Evolutionary conservation across 2,113 vertebrate genomes (phyloP), one percentile per base, ranked within the genome.

Genomic region (Nerophis ophidion): DNA sequence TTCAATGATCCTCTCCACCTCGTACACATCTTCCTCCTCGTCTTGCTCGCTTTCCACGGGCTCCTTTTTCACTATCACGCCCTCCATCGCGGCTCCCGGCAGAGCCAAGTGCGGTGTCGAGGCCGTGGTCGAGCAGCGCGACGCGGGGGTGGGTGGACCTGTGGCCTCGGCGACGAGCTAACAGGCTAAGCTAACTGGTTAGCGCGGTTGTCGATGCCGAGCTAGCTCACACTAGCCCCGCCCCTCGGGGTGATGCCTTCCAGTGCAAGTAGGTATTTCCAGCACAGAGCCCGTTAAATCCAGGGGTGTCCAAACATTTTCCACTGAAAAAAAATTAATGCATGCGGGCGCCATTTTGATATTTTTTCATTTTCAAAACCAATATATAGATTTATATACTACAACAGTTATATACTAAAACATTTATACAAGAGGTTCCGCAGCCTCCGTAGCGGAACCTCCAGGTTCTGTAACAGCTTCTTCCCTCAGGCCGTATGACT

Each of bases 1-100:
- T 86, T 98, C 95, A 62, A 98, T 91, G 81, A 98, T 98, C 79
- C 85, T 87, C 84, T 98, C 96, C 92, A 98, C 96, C 76, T 98
- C 95, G 78, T 94, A 98, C 5, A 95, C 93, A 47, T 95, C 92
- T 49, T 93, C 93, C 4, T 86, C 93, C 16, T 91, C 91, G 55
- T 94, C 93, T 34, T 91, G 89, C 5, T 91, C 91, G 63, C 92
- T 90, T 62, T 93, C 87, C 63, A 82, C 80, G 1, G 79, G 82
- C 19, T 91, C 91, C 6, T 79, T 66, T 61, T 77, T 86, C 2
- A 81, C 83, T 0, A 54, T 15, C 57, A 83, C 86, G 26, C 69
- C 50, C 55, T 66, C 81, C 86, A 87, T 87, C 57, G 57, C 65
- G 38, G 58, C 15, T 35, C 5, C 11, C 26, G 4, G 44, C 9